Conservation (phyloP, 2,113 vertebrate species). For the Scomber colias region DNA sequence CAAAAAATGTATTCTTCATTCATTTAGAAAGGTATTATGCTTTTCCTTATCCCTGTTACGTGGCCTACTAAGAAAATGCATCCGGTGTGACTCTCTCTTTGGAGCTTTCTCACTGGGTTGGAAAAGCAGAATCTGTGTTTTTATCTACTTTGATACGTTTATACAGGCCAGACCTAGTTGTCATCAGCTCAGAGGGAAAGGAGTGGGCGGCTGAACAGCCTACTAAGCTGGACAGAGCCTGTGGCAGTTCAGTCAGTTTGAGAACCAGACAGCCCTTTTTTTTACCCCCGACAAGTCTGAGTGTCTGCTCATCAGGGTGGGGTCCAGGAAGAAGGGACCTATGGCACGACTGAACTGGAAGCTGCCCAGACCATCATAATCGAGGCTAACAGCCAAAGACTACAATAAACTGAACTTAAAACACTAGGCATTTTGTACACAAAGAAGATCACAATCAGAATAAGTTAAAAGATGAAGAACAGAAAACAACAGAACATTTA, state of each 20-base stretch:
- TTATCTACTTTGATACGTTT: slow-evolving; percentile 52
- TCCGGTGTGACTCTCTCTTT: slow-evolving; percentile 33
- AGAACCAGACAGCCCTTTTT: slow-evolving; percentile 55
- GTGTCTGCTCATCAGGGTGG: slow-evolving; percentile 64
- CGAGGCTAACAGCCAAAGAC: background rate
- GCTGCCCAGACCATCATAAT: background rate
- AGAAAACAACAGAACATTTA: too few species aligned
- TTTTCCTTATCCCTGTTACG: slow-evolving; percentile 4
- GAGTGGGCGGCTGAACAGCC: slow-evolving; percentile 61
- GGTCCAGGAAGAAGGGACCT: slow-evolving; percentile 46
- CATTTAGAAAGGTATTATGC: slow-evolving; percentile 1
- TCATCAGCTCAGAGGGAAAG: slow-evolving; percentile 68
- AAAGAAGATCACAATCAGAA: background rate
- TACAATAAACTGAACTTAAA: background rate
- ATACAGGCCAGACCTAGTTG: slow-evolving; percentile 60
- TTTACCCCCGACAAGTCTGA: slow-evolving; percentile 31
- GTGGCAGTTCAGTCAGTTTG: slow-evolving; percentile 45
- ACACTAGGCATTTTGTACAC: background rate
- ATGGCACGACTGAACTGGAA: slow-evolving; percentile 2
- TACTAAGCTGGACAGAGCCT: slow-evolving; percentile 49
- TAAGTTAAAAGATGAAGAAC: background rate
- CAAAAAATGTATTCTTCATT: too few species aligned
- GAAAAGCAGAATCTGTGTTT: slow-evolving; percentile 39
- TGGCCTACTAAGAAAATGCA: slow-evolving; percentile 5
- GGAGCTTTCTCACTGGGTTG: slow-evolving; percentile 29